These are phyloP conservation scores for Phengaris alcon DNA, from an alignment of 2,888 invertebrate genomes.

Conservation along the genomic window DNA sequence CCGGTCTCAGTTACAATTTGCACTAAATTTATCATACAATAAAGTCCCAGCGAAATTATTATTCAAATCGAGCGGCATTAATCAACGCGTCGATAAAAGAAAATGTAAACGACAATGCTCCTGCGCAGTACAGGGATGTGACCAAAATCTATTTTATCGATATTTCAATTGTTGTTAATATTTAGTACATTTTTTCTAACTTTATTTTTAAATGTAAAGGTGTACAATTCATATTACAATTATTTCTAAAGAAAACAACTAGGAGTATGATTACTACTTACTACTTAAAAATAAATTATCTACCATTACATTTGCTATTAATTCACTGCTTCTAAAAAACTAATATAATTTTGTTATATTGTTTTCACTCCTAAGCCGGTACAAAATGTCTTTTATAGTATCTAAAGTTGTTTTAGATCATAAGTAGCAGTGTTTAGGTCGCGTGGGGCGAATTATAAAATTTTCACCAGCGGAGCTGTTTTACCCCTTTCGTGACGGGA, in stretches of 20 bases:
- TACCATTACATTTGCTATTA: no score
- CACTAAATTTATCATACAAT: conserved; percentile 80
- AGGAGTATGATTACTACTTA: no score
- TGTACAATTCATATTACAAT: no score
- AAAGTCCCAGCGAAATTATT: conserved; percentile 78
- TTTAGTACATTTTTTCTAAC: no score
- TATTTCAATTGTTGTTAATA: neutral
- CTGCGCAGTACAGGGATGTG: conserved; percentile 55
- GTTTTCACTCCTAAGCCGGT: no score
- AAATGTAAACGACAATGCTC: conserved; percentile 70
- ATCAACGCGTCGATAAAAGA: conserved; percentile 78
- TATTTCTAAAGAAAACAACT: no score
- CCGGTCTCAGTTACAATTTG: conserved; percentile 68
- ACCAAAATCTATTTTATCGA: conserved; percentile 16
- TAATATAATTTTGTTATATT: no score
- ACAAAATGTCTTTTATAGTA: no score
- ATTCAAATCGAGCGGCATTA: conserved; percentile 78
- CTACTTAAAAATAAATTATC: no score
- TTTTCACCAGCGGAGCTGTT: neutral
- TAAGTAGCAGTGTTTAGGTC: neutral
- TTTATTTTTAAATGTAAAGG: no score
- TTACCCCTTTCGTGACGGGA: conserved; percentile 21
- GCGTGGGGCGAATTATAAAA: conserved; percentile 16
- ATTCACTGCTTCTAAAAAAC: no score
- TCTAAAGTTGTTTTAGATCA: neutral